These are phyloP conservation scores for Pachypeltis micranthus DNA, from an alignment of 1,140 invertebrate species.

Conservation along the genomic window DNA sequence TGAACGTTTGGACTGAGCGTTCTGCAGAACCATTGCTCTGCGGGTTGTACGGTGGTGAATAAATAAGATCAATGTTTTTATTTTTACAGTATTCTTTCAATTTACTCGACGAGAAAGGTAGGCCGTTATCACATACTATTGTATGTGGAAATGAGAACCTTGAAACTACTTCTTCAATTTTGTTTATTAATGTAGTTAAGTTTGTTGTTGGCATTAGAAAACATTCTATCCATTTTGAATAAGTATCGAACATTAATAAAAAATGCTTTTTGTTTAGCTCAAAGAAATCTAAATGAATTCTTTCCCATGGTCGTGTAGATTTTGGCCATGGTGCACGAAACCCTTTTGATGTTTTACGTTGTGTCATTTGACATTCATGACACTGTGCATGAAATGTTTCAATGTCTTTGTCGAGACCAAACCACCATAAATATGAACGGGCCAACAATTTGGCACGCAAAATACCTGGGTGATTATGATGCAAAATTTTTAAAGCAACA, in stretches of 20 bases:
- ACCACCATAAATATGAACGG: background rate
- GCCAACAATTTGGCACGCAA: background rate
- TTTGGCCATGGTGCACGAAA: background rate
- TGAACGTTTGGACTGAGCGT: background rate
- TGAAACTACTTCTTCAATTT: background rate
- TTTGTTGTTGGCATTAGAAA: no score
- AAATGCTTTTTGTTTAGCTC: background rate
- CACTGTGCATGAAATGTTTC: background rate
- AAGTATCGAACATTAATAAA: background rate
- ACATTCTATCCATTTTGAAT: background rate
- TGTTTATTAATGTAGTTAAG: background rate
- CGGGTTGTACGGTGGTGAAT: no score
- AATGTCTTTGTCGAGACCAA: background rate
- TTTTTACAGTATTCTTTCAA: no score
- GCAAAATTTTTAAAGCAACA: background rate
- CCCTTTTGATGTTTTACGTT: background rate
- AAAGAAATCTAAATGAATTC: no score
- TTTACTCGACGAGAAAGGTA: background rate
- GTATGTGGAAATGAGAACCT: background rate
- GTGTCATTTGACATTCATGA: background rate
- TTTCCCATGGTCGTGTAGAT: background rate
- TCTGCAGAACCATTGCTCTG: no score
- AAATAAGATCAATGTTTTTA: no score
- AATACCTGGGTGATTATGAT: background rate
- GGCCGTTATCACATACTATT: background rate